These are phyloP conservation scores for Ceuthmochares aereus DNA, from an alignment of 2,113 vertebrate species.

Conservation along the genomic window DNA sequence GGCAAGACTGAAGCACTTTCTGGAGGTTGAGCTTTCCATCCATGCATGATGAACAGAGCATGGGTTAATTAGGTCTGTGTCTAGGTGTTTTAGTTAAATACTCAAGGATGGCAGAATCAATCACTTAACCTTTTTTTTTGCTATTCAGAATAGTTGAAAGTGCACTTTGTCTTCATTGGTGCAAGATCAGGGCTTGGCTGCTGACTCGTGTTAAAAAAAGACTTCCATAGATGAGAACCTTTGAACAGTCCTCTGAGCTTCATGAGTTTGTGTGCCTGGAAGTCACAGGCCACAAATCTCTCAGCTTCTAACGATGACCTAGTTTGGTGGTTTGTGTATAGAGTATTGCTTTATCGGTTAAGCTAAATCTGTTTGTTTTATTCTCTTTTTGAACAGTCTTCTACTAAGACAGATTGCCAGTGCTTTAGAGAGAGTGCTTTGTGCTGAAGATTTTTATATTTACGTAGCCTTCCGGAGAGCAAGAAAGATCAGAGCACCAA, in stretches of 20 bases:
- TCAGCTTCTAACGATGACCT: not conserved
- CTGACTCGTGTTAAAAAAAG: not conserved
- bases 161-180: not conserved
- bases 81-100: not conserved
- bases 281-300: not conserved
- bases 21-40: not conserved
- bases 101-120: not conserved
- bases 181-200: not conserved
- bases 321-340: not conserved
- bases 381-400: not conserved
- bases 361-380: not conserved
- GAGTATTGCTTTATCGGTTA: not conserved
- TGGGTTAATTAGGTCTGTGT: not conserved
- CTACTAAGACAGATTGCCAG: slow-evolving; percentile 41
- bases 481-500: slow-evolving; percentile 37
- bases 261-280: not conserved
- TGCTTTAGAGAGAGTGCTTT: slow-evolving; percentile 25
- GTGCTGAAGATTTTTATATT: slow-evolving; percentile 24
- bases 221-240: not conserved
- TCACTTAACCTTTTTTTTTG: not conserved
- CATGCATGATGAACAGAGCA: not conserved
- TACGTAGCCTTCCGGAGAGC: slow-evolving; percentile 6
- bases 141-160: not conserved
- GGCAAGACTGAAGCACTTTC: not conserved
- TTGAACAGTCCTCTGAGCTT: not conserved